These are phyloP conservation scores for Thermophis baileyi DNA, from an alignment of 2,113 vertebrate genomes.

Conservation along the genomic window DNA sequence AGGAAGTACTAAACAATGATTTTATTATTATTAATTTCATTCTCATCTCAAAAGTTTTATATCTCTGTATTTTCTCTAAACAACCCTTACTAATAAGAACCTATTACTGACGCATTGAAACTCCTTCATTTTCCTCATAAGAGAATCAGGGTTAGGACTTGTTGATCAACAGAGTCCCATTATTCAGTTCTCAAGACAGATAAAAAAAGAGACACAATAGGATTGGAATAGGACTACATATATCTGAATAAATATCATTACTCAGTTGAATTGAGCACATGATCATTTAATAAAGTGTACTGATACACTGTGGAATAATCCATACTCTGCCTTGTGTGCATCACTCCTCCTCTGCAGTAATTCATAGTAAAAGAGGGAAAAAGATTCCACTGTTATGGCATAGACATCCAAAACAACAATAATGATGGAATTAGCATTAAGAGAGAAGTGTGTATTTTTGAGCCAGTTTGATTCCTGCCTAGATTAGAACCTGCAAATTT, in stretches of 20 bases:
- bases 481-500: background rate
- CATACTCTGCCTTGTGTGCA: background rate
- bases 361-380: background rate
- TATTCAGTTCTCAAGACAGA: background rate
- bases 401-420: background rate
- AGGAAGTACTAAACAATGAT: conserved; percentile 23
- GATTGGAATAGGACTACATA: background rate
- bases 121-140: background rate
- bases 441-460: background rate
- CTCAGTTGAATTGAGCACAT: background rate
- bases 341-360: background rate
- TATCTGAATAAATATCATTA: background rate
- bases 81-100: conserved; percentile 45
- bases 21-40: conserved; percentile 44
- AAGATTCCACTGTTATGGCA: background rate
- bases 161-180: background rate
- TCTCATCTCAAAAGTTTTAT: conserved; percentile 43
- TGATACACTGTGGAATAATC: background rate
- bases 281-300: background rate
- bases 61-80: conserved; percentile 48
- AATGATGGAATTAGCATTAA: background rate
- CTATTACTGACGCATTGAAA: conserved; percentile 21
- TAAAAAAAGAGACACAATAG: too few relatives aligned
- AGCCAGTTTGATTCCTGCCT: background rate
- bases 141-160: background rate